Base-by-base conservation (phyloP, 2,113 vertebrate species). In the Cebidichthys violaceus region DNA sequence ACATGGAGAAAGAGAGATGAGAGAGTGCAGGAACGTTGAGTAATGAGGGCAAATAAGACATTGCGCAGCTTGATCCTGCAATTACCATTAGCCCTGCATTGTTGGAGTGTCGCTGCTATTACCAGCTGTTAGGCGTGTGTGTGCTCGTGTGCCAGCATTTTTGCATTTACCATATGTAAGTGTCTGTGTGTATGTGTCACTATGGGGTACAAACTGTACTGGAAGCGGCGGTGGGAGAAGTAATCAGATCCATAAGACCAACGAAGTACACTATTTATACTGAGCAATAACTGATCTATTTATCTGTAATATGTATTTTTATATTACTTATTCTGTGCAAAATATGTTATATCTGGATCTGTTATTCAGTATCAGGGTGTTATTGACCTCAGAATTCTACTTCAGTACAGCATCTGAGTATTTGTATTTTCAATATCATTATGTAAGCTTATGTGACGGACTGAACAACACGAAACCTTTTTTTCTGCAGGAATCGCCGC, bases 51-150 rank as follows among this genome's bases (percentile, higher is more conserved):
- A 85, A 92, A 87, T 69, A 87, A 83, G 82, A 90, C 77, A 71
- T 31, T 75, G 77, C 83, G 55, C 85, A 27, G 87, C 83, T 78
- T 88, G 88, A 89, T 83, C 75, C 88, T 79, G 82, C 87, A 90
- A 91, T 93, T 91, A 93, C 70, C 82, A 93, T 94, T 89, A 93
- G 86, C 57, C 70, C 68, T 45, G 84, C 60, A 91, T 90, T 92
- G 88, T 90, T 83, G 52, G 45, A 80, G 73, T 31, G 62, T 24
- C n/a, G 64, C 74, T 76, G 85, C 85, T 81, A 92, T 88, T 80
- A 89, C 75, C 74, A 85, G 82, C 85, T 90, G 81, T 77, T 86
- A 71, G 75, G 70, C 80, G 88, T 59, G 70, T 82, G 88, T 59
- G 68, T 60, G 31, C 57, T 20, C 52, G 54, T 43, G 70, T 66